phyloP scores from a whole-genome alignment of 2,888 invertebrate species.

The Trachelus troglodyta region DNA sequence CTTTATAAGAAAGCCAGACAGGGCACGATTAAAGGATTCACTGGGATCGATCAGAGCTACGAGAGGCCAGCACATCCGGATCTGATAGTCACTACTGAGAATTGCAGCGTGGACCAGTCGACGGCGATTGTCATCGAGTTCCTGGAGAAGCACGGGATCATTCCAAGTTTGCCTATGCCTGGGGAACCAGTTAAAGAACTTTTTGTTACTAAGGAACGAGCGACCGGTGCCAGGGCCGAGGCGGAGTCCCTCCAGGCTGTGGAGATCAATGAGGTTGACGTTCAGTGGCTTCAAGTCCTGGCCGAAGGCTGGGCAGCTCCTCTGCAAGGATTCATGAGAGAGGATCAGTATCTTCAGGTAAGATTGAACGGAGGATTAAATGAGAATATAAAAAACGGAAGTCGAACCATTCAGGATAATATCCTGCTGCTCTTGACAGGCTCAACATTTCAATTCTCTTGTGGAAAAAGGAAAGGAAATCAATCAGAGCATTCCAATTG shows the following conservation, averaged over 20 bases:
- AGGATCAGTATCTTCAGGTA: constrained; percentile 89
- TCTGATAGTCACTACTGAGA: constrained; percentile 85
- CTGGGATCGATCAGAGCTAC: constrained; percentile 93
- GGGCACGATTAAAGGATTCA: constrained; percentile 86
- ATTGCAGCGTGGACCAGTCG: constrained; percentile 82
- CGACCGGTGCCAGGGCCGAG: constrained; percentile 76
- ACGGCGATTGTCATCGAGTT: constrained; percentile 87
- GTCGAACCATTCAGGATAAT: neutral
- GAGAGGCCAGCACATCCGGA: constrained; percentile 88
- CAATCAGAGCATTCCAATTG: constrained; percentile 95
- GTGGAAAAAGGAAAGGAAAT: constrained; percentile 75
- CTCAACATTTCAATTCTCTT: constrained; percentile 90
- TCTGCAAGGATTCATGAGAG: constrained; percentile 95
- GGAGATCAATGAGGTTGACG: constrained; percentile 81
- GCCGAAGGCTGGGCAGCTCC: constrained; percentile 98
- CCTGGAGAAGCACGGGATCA: constrained; percentile 78
- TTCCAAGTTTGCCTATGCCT: constrained; percentile 62
- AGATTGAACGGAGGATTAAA: neutral
- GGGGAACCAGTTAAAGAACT: constrained; percentile 75
- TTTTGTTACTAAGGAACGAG: constrained; percentile 77
- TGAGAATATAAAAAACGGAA: neutral
- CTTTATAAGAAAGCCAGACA: constrained; percentile 96
- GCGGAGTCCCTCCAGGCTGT: constrained; percentile 77
- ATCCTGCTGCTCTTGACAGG: constrained; percentile 64
- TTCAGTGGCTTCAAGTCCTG: constrained; percentile 95